Base-by-base conservation (phyloP, 2,113 vertebrate genomes). In the Sorex araneus region DNA sequence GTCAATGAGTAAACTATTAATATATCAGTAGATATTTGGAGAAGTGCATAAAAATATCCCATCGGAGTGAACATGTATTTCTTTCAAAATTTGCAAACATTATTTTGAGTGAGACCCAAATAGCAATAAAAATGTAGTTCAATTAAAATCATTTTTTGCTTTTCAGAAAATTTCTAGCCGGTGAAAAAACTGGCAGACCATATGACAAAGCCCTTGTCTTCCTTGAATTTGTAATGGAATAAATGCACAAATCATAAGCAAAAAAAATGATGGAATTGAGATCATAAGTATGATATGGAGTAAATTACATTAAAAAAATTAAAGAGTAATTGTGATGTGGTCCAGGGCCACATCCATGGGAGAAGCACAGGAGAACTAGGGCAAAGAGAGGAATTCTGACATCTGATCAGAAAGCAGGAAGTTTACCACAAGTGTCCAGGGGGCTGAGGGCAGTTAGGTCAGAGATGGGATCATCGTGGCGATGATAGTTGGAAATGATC, bases 261-360 rank as follows among this genome's bases (percentile, higher is more conserved):
- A 64, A 23, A 54, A 40, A 23, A 60, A 23, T 21, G 4, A 60
- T 21, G 18, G 23, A 16, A 60, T 4, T 60, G 18, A 19, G 18
- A 60, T 71, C 75, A 28, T 8, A 74, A 32, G 9, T 34, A 28
- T 8, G 4, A 6, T 30, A 64, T 70, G 8, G 16, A 21, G 16
- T 54, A 43, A 73, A 34, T 6, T 9, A 32, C 12, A 36, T 10
- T 40, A 30, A 40, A 77, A 71, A 3, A 2, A 6, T 6, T 67
- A 66, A 27, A 27, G 21, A 30, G 16, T 18, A 19, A 50, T 0
- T 25, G 1, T 6, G 60, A 28, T 64, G 8, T 8, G 1, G 5
- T 34, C 0, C 19, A 30, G 57, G 36, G 7, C 10, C 7, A 5
- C 47, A 21, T 60, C 57, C 57, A 60, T 60, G 18, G 21, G 57